A percentile compares a stretch with the other conserved stretches of the same genome.
These are phyloP conservation scores for Mormoops blainvillei DNA, from an alignment of 2,113 vertebrate species.

Conservation along the genomic window DNA sequence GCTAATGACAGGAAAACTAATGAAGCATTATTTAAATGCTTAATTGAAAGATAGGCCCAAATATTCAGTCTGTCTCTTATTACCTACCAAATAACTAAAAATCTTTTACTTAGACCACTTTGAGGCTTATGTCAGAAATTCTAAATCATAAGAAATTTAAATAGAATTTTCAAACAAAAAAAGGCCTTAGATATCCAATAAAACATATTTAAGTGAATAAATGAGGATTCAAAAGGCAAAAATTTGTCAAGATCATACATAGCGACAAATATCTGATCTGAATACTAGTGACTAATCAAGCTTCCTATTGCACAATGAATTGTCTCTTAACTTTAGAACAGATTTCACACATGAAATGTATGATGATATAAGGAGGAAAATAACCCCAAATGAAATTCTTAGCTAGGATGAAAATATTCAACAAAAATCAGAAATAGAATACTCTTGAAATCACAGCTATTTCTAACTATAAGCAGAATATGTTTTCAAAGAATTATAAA, in stretches of 20 bases:
- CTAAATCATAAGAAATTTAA: constrained; percentile 13
- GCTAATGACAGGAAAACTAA: not conserved
- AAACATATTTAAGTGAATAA: not conserved
- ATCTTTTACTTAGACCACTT: not conserved
- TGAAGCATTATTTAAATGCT: not conserved
- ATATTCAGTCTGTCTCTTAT: not conserved
- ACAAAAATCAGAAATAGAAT: not conserved
- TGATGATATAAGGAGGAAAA: not conserved
- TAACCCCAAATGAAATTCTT: not conserved
- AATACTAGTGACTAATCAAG: not conserved
- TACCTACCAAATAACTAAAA: constrained; percentile 6
- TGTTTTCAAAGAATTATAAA: not conserved
- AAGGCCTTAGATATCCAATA: not conserved
- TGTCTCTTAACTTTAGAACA: not conserved
- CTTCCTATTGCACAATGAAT: not conserved
- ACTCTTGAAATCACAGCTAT: not conserved
- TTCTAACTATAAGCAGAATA: not conserved
- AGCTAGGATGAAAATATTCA: not conserved
- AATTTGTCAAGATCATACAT: not conserved
- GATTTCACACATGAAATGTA: not conserved
- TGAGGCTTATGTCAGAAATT: not conserved
- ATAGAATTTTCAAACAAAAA: not conserved
- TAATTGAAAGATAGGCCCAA: not conserved
- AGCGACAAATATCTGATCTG: not conserved
- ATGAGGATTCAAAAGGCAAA: not conserved